Evolutionary conservation across 2,888 invertebrate species (phyloP).

Genomic region (Eupeodes latifasciatus): DNA sequence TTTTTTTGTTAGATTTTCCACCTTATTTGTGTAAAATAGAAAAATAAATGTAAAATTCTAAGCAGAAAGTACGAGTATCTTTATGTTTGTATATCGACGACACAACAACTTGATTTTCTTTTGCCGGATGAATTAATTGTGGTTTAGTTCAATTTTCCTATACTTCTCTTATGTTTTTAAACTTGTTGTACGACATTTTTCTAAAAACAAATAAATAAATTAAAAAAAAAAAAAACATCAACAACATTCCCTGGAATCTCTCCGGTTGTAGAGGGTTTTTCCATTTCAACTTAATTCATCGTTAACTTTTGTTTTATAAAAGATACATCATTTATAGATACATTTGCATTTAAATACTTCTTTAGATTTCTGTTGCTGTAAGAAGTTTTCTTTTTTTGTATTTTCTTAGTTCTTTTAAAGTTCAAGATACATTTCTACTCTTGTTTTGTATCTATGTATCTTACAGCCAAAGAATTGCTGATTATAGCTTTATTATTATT

Average conservation of each 20-base stretch:
- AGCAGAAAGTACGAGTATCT: slow-evolving; percentile 5
- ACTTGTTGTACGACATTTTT: slow-evolving; percentile 46
- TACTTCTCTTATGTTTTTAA: background rate
- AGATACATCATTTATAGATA: slow-evolving; percentile 49
- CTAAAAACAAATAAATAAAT: background rate
- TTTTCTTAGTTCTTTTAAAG: slow-evolving; percentile 1
- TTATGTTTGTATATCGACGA: slow-evolving; percentile 53
- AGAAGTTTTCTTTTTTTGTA: background rate
- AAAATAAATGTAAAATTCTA: background rate
- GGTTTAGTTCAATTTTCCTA: slow-evolving; percentile 66
- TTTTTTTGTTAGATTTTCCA: slow-evolving; percentile 59
- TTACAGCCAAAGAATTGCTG: slow-evolving; percentile 9
- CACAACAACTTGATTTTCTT: slow-evolving; percentile 75
- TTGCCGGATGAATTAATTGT: slow-evolving; percentile 76
- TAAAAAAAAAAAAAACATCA: slow-evolving; percentile 45
- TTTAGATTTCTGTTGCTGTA: slow-evolving; percentile 2
- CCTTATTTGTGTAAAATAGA: slow-evolving; percentile 35
- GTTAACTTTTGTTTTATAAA: slow-evolving; percentile 62
- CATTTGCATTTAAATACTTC: slow-evolving; percentile 72
- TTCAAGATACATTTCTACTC: slow-evolving; percentile 42
- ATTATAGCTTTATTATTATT: slow-evolving; percentile 65
- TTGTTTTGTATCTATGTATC: slow-evolving; percentile 14
- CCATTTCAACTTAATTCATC: slow-evolving; percentile 49
- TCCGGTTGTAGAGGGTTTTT: slow-evolving; percentile 40
- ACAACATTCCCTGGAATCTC: slow-evolving; percentile 61